Percentiles rank a stretch among this genome's conserved stretches.
Conservation (phyloP, 2,113 vertebrate genomes). For the Strix uralensis region DNA sequence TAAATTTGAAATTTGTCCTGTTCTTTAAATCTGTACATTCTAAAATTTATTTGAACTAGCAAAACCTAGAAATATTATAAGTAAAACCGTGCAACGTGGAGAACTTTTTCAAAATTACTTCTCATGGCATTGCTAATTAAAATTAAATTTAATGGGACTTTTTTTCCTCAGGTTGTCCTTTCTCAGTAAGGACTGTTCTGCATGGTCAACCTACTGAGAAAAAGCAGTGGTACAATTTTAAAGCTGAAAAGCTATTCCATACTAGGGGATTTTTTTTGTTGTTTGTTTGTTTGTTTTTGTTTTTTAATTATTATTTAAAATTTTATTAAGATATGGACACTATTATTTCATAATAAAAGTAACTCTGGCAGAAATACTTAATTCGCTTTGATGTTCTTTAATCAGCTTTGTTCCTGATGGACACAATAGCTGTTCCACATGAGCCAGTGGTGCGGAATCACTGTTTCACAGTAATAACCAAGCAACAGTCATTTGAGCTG, state of each 20-base stretch:
- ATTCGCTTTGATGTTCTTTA: neutral
- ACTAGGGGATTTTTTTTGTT: neutral
- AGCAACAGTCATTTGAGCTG: rapidly evolving
- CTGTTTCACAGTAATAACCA: neutral
- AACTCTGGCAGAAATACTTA: neutral
- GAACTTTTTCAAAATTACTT: neutral
- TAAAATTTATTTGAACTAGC: neutral
- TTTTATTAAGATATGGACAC: neutral
- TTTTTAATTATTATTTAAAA: neutral
- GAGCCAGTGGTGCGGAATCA: rapidly evolving
- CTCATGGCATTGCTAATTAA: neutral
- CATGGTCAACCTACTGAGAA: neutral
- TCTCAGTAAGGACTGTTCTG: neutral
- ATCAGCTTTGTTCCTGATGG: neutral
- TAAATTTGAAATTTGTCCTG: neutral
- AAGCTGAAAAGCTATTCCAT: neutral
- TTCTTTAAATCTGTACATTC: neutral
- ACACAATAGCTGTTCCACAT: neutral
- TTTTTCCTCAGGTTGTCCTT: neutral
- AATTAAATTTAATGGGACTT: neutral
- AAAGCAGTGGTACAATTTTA: neutral
- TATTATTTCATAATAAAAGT: neutral
- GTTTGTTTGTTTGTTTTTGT: too few species aligned
- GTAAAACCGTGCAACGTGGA: neutral
- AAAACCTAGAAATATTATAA: neutral